Evolutionary conservation across 2,888 invertebrate genomes (phyloP), one percentile per base, ranked within the genome.

Genomic region (Cataglyphis albicans): DNA sequence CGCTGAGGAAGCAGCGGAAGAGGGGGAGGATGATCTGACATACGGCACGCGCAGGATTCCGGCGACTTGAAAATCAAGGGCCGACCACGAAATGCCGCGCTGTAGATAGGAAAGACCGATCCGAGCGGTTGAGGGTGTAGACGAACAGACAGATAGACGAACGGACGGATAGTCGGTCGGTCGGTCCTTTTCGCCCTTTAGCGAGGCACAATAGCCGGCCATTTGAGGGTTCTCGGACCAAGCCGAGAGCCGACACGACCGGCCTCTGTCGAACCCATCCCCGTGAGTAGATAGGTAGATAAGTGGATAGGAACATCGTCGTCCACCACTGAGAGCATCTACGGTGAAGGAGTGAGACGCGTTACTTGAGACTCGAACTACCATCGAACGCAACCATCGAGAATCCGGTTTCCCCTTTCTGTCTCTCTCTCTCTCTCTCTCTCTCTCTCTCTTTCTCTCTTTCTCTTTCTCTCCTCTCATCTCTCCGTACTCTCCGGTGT

Each of bases 61-160:
- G 81, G 76, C 44, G 70, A 38, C 65, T 86, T 68, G 86, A 86
- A 88, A 89, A 91, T 90, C 91, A 91, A 91, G 91, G 91, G 84
- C 87, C 85, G 82, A 88, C 91, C 90, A 80, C 90, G 78, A 91
- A 89, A 86, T 86, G 81, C 72, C 74, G 59, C 76, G 87, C 55
- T 67, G 81, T 64, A 67, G 82, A 74, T 38, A 52, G 61, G 65
- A 38, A 10, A 38, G 68, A 41, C 9, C 52, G 35, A n/a, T 59
- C 59, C 44, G 41, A 61, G 65, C 67, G 29, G 64, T 21, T 41
- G 21, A 55, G 68, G 38, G 61, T 35, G 78, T n/a, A 70, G 61
- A 74, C 63, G 73, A 32, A 81, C 44, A 15, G 57, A 35, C 15
- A 29, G 67, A 6, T 65, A 65, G 72, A 29, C 48, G 80, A 57